A percentile compares a stretch with the other conserved stretches of the same genome.
Evolutionary conservation across 2,888 invertebrate species (phyloP).

Genomic region (Callyntrura sp.): DNA sequence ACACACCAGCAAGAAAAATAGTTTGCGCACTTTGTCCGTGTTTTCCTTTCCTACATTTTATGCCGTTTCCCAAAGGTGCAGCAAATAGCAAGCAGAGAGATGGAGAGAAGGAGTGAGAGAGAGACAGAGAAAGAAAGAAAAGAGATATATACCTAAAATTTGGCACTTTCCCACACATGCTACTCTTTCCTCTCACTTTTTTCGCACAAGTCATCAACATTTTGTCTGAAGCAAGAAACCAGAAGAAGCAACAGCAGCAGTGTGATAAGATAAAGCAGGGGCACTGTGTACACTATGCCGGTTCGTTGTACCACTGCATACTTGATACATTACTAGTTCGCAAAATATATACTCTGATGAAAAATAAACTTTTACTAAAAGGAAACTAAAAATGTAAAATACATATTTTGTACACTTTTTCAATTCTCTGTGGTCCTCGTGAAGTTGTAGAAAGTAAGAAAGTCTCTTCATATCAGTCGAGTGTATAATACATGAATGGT

Average conservation of each 20-base stretch:
- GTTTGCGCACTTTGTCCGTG: neutral
- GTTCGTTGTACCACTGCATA: neutral
- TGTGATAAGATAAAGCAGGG: neutral
- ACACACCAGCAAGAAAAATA: constrained; percentile 33
- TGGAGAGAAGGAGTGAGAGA: no score
- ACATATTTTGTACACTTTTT: constrained; percentile 28
- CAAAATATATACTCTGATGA: neutral
- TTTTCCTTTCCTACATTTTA: neutral
- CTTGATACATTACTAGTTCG: neutral
- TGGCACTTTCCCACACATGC: constrained; percentile 79
- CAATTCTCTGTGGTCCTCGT: constrained; percentile 11
- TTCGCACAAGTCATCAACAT: constrained; percentile 61
- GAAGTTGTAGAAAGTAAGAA: neutral
- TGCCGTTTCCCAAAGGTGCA: constrained; percentile 53
- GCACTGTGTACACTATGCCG: neutral
- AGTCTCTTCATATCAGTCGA: neutral
- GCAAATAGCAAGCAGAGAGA: neutral
- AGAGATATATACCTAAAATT: constrained; percentile 77
- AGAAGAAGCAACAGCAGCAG: constrained; percentile 56
- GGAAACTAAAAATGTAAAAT: neutral
- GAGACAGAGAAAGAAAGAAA: neutral
- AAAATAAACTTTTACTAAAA: neutral
- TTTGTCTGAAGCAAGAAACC: constrained; percentile 20
- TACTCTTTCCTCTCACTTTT: constrained; percentile 53
- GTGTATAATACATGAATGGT: neutral